phyloP scores from a whole-genome alignment of 2,888 invertebrate species.

The Coelinius sp. region DNA sequence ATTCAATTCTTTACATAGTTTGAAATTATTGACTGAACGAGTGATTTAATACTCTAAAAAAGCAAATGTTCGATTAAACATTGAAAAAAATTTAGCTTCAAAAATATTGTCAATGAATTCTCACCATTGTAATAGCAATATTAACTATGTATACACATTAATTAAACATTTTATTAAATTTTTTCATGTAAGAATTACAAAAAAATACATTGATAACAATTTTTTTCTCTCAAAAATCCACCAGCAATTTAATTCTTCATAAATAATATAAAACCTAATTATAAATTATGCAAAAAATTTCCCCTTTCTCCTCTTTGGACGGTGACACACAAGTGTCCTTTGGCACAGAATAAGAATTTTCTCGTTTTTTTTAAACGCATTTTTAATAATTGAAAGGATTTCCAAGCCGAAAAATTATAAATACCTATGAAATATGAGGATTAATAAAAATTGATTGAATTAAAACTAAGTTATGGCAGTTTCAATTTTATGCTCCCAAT shows the following conservation, averaged over 20 bases:
- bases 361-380: slow-evolving; percentile 1
- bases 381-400: slow-evolving; percentile 7
- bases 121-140: not conserved
- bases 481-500: not conserved
- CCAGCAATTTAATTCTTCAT: not conserved
- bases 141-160: slow-evolving; percentile 19
- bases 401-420: not conserved
- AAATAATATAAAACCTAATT: slow-evolving; percentile 23
- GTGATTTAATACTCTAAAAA: slow-evolving; percentile 8
- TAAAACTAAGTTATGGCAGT: slow-evolving; percentile 37
- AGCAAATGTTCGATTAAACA: slow-evolving; percentile 18
- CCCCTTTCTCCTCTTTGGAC: slow-evolving; percentile 60
- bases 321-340: slow-evolving; percentile 51
- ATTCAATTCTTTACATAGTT: slow-evolving; percentile 5
- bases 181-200: slow-evolving; percentile 7
- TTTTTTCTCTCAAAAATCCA: slow-evolving; percentile 1
- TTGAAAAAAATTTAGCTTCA: not conserved
- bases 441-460: slow-evolving; percentile 2
- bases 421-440: not conserved
- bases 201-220: not conserved
- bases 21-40: not conserved
- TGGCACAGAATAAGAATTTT: slow-evolving; percentile 52
- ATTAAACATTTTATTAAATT: slow-evolving; percentile 17
- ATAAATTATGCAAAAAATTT: slow-evolving; percentile 33
- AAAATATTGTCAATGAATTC: not conserved